Percentiles rank a stretch among this genome's conserved stretches.
These are phyloP conservation scores for Drosophila gaucha DNA, from an alignment of 2,888 invertebrate genomes.

Conservation along the genomic window DNA sequence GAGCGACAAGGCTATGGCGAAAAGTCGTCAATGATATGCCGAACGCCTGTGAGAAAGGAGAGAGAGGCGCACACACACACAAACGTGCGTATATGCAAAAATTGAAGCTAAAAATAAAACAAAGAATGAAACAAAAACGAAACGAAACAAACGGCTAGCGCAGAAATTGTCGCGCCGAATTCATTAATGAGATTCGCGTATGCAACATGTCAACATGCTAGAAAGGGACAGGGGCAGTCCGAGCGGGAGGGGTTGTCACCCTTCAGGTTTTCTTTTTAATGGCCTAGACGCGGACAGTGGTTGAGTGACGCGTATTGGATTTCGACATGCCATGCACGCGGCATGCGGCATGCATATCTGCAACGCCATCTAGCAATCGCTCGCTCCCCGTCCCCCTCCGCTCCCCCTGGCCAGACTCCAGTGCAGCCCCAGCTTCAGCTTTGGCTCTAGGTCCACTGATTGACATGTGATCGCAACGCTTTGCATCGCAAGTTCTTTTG, in stretches of 20 bases:
- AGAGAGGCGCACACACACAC: slow-evolving; percentile 1
- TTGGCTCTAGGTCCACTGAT: slow-evolving; percentile 57
- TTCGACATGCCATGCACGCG: slow-evolving; percentile 73
- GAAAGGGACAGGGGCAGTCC: background rate
- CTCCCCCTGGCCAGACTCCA: background rate
- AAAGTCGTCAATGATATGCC: slow-evolving; percentile 19
- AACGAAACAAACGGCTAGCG: slow-evolving; percentile 21
- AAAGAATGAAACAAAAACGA: slow-evolving; percentile 37
- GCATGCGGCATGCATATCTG: slow-evolving; percentile 74
- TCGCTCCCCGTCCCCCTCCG: slow-evolving; percentile 13
- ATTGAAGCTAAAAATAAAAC: slow-evolving; percentile 50
- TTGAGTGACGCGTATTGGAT: slow-evolving; percentile 74
- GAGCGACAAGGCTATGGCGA: slow-evolving; percentile 43
- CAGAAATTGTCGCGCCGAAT: slow-evolving; percentile 65
- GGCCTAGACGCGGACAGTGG: slow-evolving; percentile 64
- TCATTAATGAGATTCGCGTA: slow-evolving; percentile 77
- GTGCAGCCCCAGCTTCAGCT: slow-evolving; percentile 22
- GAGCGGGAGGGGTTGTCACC: slow-evolving; percentile 23
- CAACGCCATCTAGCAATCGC: slow-evolving; percentile 67
- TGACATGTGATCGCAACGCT: slow-evolving; percentile 74
- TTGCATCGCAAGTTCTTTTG: slow-evolving; percentile 58
- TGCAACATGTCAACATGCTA: slow-evolving; percentile 64
- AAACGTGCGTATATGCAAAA: slow-evolving; percentile 15
- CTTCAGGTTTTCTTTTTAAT: slow-evolving; percentile 66
- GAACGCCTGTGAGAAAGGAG: slow-evolving; percentile 29